These are phyloP conservation scores for Zele albiditarsus DNA, from an alignment of 2,888 invertebrate genomes.

Conservation along the genomic window DNA sequence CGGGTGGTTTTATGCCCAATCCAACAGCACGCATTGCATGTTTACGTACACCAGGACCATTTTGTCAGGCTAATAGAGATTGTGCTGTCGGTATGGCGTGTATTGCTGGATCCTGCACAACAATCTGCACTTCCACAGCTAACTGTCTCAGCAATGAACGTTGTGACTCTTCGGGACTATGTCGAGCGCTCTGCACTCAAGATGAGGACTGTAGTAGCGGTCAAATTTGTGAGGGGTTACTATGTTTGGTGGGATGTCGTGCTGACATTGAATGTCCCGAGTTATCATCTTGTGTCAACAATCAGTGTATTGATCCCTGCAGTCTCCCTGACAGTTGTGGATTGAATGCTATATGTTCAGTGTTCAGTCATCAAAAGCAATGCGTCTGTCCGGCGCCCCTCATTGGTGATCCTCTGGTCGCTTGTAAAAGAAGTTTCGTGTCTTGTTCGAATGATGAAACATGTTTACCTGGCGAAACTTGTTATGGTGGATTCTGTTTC, in stretches of 20 bases:
- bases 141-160: conserved; percentile 89
- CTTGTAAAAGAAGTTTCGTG: conserved; percentile 81
- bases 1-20: conserved; percentile 86
- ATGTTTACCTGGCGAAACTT: conserved; percentile 82
- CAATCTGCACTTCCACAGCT: conserved; percentile 83
- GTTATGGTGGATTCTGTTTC: conserved; percentile 86
- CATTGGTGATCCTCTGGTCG: conserved; percentile 83
- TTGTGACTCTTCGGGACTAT: conserved; percentile 82
- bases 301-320: conserved; percentile 87
- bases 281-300: conserved; percentile 83
- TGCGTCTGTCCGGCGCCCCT: conserved; percentile 84
- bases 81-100: conserved; percentile 84
- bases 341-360: conserved; percentile 84
- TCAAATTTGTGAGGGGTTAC: conserved; percentile 88
- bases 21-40: conserved; percentile 92
- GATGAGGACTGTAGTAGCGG: conserved; percentile 91
- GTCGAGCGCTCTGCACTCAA: conserved; percentile 87
- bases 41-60: conserved; percentile 83
- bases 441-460: conserved; percentile 80
- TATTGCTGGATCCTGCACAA: conserved; percentile 82
- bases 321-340: conserved; percentile 86
- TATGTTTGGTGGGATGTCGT: conserved; percentile 87
- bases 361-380: conserved; percentile 81
- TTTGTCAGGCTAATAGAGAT: conserved; percentile 85
- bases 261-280: conserved; percentile 84